Base-by-base conservation (phyloP, 2,888 invertebrate species). In the Idaea dimidiata region DNA sequence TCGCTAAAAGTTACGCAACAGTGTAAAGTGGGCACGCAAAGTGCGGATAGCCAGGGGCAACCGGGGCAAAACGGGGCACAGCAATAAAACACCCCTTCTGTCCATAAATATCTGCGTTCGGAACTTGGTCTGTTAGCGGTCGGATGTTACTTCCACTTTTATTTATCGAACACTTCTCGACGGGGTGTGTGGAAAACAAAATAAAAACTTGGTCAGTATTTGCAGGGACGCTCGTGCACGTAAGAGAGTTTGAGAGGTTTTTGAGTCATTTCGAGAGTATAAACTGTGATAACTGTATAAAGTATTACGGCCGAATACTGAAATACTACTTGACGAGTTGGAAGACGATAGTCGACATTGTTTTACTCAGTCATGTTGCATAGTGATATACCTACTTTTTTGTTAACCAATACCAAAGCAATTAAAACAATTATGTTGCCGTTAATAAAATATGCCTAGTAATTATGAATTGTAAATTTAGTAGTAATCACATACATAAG, bases 81-180 rank as follows among this genome's bases (percentile, higher is more conserved):
- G 86, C 88, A 81, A 91, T 91, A 91, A 91, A 91, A 83, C 89
- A 91, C 84, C 91, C 91, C 89, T 88, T 84, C 85, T 87, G 85
- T 84, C 88, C 89, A 91, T 92, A 92, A 91, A 91, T 91, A 91
- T 90, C 87, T 84, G 70, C 72, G 85, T 89, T 89, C 89, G 90
- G 91, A 91, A 91, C 87, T 88, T 82, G 87, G 82, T 87, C 90
- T 87, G 91, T 91, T 91, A 89, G 91, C 86, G 91, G 91, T 89
- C 85, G 88, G 86, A 84, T 84, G 81, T 82, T 88, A 69, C 74
- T 80, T 82, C 83, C 84, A 82, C 82, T 86, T 84, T 88, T 87
- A 88, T 90, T 89, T 91, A 88, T 88, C 84, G 86, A 81, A 79
- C 78, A 78, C 74, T 70, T 66, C 70, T 74, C 81, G 74, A 78